Evolutionary conservation across 2,888 invertebrate species (phyloP).

Genomic region (Cyclophora albipunctata): DNA sequence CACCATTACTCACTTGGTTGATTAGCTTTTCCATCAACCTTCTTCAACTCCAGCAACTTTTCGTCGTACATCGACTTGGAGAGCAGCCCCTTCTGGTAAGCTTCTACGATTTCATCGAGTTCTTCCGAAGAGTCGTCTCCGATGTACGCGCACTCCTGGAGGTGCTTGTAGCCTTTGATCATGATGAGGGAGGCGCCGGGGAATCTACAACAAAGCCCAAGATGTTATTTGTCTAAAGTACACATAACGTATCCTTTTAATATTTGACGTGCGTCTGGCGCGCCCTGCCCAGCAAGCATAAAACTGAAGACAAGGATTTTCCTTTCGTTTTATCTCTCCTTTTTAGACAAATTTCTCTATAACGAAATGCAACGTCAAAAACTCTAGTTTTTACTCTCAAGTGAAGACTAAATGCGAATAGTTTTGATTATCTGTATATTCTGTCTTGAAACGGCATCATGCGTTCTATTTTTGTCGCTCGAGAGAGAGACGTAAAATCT

Average conservation of each 20-base stretch:
- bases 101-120: constrained; percentile 77
- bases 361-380: not conserved
- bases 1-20: constrained; percentile 60
- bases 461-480: too few species aligned
- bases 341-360: too few species aligned
- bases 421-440: not conserved
- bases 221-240: too few species aligned
- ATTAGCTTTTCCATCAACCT: constrained; percentile 74
- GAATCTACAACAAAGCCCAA: constrained; percentile 65
- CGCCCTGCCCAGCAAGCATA: too few species aligned
- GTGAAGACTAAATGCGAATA: not conserved
- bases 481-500: too few species aligned
- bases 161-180: constrained; percentile 84
- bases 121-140: constrained; percentile 88
- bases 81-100: constrained; percentile 53
- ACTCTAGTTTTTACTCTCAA: not conserved
- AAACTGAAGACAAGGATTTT: too few species aligned
- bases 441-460: too few species aligned
- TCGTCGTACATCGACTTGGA: constrained; percentile 42
- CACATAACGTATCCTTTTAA: too few species aligned
- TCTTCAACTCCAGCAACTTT: constrained; percentile 47
- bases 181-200: constrained; percentile 85
- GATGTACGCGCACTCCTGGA: constrained; percentile 87
- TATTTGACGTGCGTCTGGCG: too few species aligned
- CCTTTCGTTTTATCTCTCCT: too few species aligned